These are phyloP conservation scores for Pseudomyrmex flavicornis DNA, from an alignment of 1,140 invertebrate genomes.

Conservation along the genomic window DNA sequence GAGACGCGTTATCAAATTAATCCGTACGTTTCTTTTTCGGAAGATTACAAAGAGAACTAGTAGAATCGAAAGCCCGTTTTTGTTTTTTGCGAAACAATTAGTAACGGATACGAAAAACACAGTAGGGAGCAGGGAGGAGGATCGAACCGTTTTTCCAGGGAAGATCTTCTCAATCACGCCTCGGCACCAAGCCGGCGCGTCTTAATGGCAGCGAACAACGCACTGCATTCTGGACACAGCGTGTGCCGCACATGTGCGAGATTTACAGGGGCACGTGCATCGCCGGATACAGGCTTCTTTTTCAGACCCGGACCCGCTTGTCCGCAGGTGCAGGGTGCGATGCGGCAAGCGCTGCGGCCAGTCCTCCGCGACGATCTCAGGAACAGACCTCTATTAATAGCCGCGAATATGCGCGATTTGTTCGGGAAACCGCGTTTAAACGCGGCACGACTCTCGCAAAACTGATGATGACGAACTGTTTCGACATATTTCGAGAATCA, in stretches of 20 bases:
- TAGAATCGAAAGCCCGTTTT: no score
- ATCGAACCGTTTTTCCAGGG: background rate
- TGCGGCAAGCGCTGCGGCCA: slow-evolving; percentile 9
- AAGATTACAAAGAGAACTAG: background rate
- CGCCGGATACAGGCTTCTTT: slow-evolving; percentile 69
- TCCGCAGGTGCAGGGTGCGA: slow-evolving; percentile 69
- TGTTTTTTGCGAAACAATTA: background rate
- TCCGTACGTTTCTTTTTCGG: no score
- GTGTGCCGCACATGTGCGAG: slow-evolving; percentile 60
- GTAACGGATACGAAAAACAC: background rate
- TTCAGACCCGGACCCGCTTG: slow-evolving; percentile 46
- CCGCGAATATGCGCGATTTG: slow-evolving; percentile 48
- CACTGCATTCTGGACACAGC: slow-evolving; percentile 35
- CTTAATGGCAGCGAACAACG: slow-evolving; percentile 51
- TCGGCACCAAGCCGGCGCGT: background rate
- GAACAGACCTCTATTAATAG: slow-evolving; percentile 55
- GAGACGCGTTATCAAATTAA: background rate
- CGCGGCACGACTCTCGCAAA: background rate
- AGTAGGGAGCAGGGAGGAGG: background rate
- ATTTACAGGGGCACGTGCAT: slow-evolving; percentile 74
- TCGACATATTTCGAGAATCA: no score
- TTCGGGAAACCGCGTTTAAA: slow-evolving; percentile 42
- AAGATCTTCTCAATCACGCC: background rate
- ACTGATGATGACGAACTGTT: background rate
- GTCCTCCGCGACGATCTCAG: slow-evolving; percentile 27